These are phyloP conservation scores for Scaptomyza hsui DNA, from an alignment of 1,140 invertebrate species.

Conservation along the genomic window DNA sequence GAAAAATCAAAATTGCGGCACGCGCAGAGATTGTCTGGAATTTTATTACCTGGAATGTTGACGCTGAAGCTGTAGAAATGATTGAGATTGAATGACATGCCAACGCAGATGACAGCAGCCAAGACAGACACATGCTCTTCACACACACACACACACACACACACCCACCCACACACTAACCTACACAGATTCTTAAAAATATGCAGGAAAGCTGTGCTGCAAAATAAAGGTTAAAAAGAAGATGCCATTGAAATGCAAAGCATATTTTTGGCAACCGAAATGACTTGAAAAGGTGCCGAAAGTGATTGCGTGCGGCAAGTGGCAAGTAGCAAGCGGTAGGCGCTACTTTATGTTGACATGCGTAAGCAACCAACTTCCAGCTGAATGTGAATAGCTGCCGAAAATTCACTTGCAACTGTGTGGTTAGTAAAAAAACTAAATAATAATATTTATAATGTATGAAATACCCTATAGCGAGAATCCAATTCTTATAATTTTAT, in stretches of 20 bases:
- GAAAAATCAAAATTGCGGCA: conserved; percentile 80
- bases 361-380: conserved; percentile 32
- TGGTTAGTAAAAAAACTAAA: no score
- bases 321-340: conserved; percentile 8
- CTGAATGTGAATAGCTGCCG: conserved; percentile 2
- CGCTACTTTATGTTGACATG: conserved; percentile 42
- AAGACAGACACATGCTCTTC: conserved; percentile 16
- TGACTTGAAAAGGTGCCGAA: conserved; percentile 49
- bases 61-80: conserved; percentile 65
- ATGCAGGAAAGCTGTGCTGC: conserved; percentile 51
- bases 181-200: conserved; percentile 40
- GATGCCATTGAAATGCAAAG: conserved; percentile 76
- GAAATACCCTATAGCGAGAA: no score
- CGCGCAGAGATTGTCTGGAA: conserved; percentile 77
- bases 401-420: no score
- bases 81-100: conserved; percentile 77
- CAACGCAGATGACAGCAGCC: conserved; percentile 41
- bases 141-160: conserved; percentile 10
- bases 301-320: conserved; percentile 32
- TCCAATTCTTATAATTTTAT: no score
- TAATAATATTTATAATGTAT: neutral
- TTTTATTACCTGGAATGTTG: conserved; percentile 78
- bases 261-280: conserved; percentile 62
- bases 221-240: conserved; percentile 46
- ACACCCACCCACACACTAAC: conserved; percentile 19